Conservation (phyloP, 2,797 vertebrate species). For the Lutjanus campechanus region DNA sequence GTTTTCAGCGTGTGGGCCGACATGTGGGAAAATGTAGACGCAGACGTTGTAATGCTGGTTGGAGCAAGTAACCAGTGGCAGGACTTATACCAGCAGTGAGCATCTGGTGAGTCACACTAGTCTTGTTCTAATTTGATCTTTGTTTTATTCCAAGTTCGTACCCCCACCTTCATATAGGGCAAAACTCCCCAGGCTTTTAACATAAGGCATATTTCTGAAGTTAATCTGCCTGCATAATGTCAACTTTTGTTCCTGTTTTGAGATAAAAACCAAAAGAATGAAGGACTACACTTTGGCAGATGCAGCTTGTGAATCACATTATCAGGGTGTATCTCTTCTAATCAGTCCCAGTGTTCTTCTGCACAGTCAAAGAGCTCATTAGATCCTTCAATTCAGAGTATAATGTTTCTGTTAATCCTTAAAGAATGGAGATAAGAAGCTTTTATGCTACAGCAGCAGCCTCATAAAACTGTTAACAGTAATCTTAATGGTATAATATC, state of each 20-base stretch:
- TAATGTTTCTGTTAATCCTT: slow-evolving; percentile 8
- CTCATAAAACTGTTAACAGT: neutral
- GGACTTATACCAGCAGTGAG: too few species aligned
- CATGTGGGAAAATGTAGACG: too few species aligned
- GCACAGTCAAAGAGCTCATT: neutral
- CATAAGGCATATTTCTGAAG: neutral
- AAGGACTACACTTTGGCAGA: too few species aligned
- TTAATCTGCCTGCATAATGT: neutral
- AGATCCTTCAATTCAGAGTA: neutral
- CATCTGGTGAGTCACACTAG: too few species aligned
- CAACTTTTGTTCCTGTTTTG: neutral
- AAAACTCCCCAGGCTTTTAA: neutral
- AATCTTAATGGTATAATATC: neutral
- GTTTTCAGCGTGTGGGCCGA: too few species aligned
- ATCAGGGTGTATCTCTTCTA: slow-evolving; percentile 1
- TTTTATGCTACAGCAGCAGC: neutral
- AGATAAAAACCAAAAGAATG: neutral
- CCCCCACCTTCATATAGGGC: neutral
- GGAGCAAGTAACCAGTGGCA: too few species aligned
- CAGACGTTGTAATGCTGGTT: too few species aligned
- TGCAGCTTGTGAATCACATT: neutral
- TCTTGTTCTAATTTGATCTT: too few species aligned
- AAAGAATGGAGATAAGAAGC: slow-evolving; percentile 10
- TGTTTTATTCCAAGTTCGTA: neutral
- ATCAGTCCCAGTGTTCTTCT: slow-evolving; percentile 5